A percentile compares a stretch with the other conserved stretches of the same genome.
These are phyloP conservation scores for Teleogryllus oceanicus DNA, from an alignment of 2,888 invertebrate genomes.

Conservation along the genomic window DNA sequence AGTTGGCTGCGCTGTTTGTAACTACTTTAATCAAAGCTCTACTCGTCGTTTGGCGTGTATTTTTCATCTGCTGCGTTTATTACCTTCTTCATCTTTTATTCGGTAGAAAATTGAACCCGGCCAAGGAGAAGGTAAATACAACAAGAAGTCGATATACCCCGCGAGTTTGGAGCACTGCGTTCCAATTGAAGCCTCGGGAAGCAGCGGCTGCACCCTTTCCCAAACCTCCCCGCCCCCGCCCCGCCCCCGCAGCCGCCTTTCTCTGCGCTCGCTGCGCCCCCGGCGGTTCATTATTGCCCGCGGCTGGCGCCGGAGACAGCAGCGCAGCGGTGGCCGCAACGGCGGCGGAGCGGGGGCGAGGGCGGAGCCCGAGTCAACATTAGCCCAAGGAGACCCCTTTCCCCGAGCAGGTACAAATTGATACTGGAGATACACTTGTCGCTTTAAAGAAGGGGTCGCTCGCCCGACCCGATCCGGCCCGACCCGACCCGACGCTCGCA, in stretches of 20 bases:
- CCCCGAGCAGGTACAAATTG: slow-evolving; percentile 4
- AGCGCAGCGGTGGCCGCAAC: not conserved
- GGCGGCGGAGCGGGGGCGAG: no score
- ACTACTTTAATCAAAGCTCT: slow-evolving; percentile 41
- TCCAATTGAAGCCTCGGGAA: not conserved
- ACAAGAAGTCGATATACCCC: slow-evolving; percentile 38
- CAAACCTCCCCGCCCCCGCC: slow-evolving; percentile 19
- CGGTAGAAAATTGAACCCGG: slow-evolving; percentile 45
- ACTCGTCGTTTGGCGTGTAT: slow-evolving; percentile 39
- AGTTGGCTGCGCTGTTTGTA: slow-evolving; percentile 38
- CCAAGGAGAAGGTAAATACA: slow-evolving; percentile 45
- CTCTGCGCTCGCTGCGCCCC: not conserved
- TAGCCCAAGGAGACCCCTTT: not conserved
- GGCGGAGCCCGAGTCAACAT: not conserved
- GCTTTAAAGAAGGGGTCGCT: not conserved
- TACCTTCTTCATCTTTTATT: slow-evolving; percentile 47
- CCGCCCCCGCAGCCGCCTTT: not conserved
- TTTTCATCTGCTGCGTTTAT: slow-evolving; percentile 43
- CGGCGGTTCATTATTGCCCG: slow-evolving; percentile 1
- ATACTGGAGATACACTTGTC: slow-evolving; percentile 18
- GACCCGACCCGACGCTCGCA: not conserved
- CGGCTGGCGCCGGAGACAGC: not conserved
- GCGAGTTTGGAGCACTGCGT: slow-evolving; percentile 23
- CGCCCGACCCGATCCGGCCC: not conserved
- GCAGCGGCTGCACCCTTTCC: not conserved